Evolutionary conservation across 2,797 vertebrate species (phyloP).

Genomic region (Enteromius fasciolatus): DNA sequence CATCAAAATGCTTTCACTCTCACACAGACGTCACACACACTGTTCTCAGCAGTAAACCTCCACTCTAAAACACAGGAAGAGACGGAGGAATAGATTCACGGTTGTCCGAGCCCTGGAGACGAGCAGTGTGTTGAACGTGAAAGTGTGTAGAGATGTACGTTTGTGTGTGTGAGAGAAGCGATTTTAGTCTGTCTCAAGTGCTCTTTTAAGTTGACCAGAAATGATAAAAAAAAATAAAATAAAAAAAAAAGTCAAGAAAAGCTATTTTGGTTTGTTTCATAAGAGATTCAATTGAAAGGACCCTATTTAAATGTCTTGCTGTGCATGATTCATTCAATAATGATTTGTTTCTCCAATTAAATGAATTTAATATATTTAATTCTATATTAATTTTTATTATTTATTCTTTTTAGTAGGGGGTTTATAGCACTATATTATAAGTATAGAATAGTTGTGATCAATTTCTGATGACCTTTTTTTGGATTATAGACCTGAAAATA

Average conservation of each 20-base stretch:
- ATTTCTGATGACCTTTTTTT: not conserved
- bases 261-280: not conserved
- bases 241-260: not conserved
- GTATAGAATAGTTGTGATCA: not conserved
- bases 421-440: too few relatives aligned
- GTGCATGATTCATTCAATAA: not conserved
- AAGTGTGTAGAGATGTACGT: not conserved
- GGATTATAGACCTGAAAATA: not conserved
- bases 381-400: too few relatives aligned
- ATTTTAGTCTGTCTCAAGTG: not conserved
- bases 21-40: conserved; percentile 21
- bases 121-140: not conserved
- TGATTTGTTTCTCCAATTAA: not conserved
- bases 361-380: too few relatives aligned
- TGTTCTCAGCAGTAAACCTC: conserved; percentile 24
- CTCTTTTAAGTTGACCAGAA: too few relatives aligned
- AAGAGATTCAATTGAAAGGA: not conserved
- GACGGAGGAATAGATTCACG: not conserved
- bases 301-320: not conserved
- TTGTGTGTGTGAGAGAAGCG: not conserved
- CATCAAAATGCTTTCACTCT: conserved; percentile 28
- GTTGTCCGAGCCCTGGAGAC: not conserved
- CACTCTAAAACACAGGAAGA: conserved; percentile 26
- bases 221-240: too few relatives aligned
- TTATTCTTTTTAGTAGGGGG: too few relatives aligned